Evolutionary conservation across 1,140 invertebrate genomes (phyloP), one percentile per base, ranked within the genome.

Genomic region (Drosophila sp.): DNA sequence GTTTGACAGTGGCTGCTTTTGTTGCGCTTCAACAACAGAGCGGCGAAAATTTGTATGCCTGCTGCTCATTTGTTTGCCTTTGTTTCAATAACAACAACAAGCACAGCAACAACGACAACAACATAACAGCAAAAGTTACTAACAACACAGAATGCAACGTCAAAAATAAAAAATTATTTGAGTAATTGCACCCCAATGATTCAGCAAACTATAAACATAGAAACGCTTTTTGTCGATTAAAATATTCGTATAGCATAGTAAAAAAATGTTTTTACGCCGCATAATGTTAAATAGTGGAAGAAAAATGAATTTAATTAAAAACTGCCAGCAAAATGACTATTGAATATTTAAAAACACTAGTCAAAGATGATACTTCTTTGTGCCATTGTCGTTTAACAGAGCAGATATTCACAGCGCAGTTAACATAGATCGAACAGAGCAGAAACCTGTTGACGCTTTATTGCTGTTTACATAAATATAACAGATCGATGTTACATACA

Each of bases 1-100:
- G 25, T 40, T 51, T 41, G 32, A 11, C 50, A 43, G 50, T 9
- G 7, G 1, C 16, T 48, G 63, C 41, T 69, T 41, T 51, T 69
- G 65, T 61, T 53, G 38, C 58, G 64, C 67, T 58, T 70, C 46
- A 40, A 57, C 67, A 71, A 57, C 50, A 50, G 32, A 27, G 34
- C 38, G 43, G 67, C 14, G 16, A 45, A 53, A 36, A 53, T 73
- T 69, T 69, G 53, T 69, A 38, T 57, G 54, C 36, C 54, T 36
- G 51, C 48, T 29, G 25, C 57, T 45, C 27, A 69, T 73, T 73
- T 62, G 71, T 54, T 62, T 50, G 64, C 54, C 21, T 62, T 73
- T 73, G 65, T 69, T 69, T 67, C 71, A 45, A 50, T 36, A 64
- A 38, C 53, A 40, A 40, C 36, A 27, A 41, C 36, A 27, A n/a